These are phyloP conservation scores for Neoarius graeffei DNA, from an alignment of 2,113 vertebrate genomes.

Conservation along the genomic window DNA sequence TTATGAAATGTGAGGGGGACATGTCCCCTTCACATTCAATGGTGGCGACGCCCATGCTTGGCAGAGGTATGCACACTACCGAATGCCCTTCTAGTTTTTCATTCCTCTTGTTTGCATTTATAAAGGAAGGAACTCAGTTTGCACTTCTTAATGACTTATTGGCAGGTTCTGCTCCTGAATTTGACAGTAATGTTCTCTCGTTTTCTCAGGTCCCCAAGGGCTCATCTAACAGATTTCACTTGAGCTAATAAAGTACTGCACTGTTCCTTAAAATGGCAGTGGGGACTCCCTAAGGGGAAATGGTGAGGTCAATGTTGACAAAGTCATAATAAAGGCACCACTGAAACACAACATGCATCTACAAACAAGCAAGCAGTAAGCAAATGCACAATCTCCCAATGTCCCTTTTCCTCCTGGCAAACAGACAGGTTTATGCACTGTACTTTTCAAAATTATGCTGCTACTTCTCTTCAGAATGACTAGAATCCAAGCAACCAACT, in stretches of 20 bases:
- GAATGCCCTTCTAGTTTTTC: neutral
- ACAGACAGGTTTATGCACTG: neutral
- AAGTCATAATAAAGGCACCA: constrained; percentile 3
- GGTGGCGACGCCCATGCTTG: too few species aligned
- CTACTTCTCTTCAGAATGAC: neutral
- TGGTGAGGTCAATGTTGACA: neutral
- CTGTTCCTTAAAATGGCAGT: neutral
- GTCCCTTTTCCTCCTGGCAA: neutral
- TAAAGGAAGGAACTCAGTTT: neutral
- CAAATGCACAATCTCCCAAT: neutral
- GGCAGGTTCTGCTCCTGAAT: neutral
- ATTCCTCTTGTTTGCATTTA: neutral
- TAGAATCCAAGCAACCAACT: neutral
- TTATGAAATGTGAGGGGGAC: too few species aligned
- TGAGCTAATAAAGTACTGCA: constrained; percentile 5
- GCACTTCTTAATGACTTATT: constrained; percentile 6
- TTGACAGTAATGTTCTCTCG: neutral
- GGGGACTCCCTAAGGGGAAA: neutral
- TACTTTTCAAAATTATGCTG: neutral
- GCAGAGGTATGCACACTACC: too few species aligned
- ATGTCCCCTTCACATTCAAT: too few species aligned
- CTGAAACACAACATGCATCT: neutral
- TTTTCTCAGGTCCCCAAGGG: neutral
- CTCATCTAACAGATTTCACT: constrained; percentile 10
- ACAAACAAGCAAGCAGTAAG: neutral